phyloP scores from a whole-genome alignment of 1,140 invertebrate genomes.

The Chymomyza costata region DNA sequence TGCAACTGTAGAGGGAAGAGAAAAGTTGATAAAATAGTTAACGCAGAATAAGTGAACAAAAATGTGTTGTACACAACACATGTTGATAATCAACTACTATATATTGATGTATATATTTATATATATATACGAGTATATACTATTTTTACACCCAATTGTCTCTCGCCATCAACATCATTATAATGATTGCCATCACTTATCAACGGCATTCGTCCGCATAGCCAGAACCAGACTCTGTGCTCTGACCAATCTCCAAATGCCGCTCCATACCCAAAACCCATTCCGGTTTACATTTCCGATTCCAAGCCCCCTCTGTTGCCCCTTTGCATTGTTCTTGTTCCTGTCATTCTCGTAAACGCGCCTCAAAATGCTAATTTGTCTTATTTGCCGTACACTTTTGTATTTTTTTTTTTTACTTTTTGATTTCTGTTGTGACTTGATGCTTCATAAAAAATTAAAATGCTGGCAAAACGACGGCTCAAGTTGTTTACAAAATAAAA shows the following conservation, averaged over 20 bases:
- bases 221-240: not conserved
- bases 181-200: not conserved
- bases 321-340: not conserved
- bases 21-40: not conserved
- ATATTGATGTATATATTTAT: too few relatives aligned
- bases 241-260: not conserved
- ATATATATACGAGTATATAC: too few relatives aligned
- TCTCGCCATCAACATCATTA: constrained; percentile 9
- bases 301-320: too few relatives aligned
- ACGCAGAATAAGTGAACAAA: not conserved
- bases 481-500: constrained; percentile 69
- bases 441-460: constrained; percentile 69
- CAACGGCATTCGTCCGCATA: not conserved
- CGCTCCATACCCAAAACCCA: too few relatives aligned
- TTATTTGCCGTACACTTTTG: constrained; percentile 39
- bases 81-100: too few relatives aligned
- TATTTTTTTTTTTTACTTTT: constrained; percentile 29
- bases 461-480: constrained; percentile 38
- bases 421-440: constrained; percentile 24
- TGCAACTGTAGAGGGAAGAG: constrained; percentile 47
- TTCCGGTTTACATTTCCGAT: too few relatives aligned
- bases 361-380: constrained; percentile 20
- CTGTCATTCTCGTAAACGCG: not conserved
- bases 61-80: too few relatives aligned
- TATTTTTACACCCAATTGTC: constrained; percentile 6